Evolutionary conservation across 2,113 vertebrate genomes (phyloP).

Genomic region (Bos javanicus): DNA sequence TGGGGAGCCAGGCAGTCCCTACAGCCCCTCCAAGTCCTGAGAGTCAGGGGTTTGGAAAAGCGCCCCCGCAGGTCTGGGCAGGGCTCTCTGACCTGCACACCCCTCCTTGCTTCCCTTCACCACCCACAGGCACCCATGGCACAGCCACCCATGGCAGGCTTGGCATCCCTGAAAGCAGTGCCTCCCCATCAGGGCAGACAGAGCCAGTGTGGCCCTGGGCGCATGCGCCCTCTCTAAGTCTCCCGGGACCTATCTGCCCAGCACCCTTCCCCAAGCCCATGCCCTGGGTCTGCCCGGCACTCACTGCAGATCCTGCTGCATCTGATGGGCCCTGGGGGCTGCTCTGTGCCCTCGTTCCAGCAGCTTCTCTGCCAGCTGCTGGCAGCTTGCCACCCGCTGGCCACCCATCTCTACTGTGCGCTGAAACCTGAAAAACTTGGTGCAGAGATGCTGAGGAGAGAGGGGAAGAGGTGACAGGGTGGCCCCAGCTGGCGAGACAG

Average conservation of each 20-base stretch:
- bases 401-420: constrained; percentile 84
- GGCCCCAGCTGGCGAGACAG: background rate
- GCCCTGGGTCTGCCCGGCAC: background rate
- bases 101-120: background rate
- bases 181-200: background rate
- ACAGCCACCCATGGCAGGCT: background rate
- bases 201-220: background rate
- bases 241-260: too few relatives aligned
- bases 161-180: rapidly evolving
- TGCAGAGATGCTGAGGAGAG: constrained; percentile 80
- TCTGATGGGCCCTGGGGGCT: constrained; percentile 76
- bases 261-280: background rate
- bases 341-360: constrained; percentile 78
- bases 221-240: background rate
- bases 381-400: constrained; percentile 80
- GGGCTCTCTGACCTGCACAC: background rate
- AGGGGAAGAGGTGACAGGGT: background rate
- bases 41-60: background rate
- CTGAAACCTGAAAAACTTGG: constrained; percentile 84
- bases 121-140: background rate
- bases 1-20: background rate
- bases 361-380: constrained; percentile 80
- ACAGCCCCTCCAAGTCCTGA: background rate
- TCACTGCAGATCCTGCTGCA: constrained; percentile 85
- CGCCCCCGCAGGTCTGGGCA: background rate